A percentile compares a stretch with the other conserved stretches of the same genome.
These are phyloP conservation scores for Halichondria panicea DNA, from an alignment of 37 sponge, comb jelly and placozoan genomes.

Conservation along the genomic window DNA sequence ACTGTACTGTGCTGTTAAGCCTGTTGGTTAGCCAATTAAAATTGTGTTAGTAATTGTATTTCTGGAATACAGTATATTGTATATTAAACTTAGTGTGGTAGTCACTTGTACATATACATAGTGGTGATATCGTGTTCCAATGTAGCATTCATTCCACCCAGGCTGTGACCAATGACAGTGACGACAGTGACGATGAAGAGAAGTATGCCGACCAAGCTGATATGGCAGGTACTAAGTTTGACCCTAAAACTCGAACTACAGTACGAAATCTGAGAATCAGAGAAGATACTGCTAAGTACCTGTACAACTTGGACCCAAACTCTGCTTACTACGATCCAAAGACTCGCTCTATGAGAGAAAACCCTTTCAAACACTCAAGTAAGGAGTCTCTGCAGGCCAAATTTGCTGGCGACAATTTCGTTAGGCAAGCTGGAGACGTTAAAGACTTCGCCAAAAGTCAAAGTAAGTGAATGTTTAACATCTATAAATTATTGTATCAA, in stretches of 20 bases:
- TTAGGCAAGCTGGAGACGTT: conserved; percentile 77
- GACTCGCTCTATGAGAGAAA: conserved; percentile 96
- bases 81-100: no score
- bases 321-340: conserved; percentile 98
- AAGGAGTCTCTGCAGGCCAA: conserved; percentile 71
- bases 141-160: no score
- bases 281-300: conserved; percentile 98
- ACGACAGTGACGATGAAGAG: conserved; percentile 86
- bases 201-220: conserved; percentile 93
- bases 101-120: no score
- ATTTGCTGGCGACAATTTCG: conserved; percentile 97
- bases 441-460: conserved; percentile 86
- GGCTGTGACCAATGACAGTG: conserved; percentile 40
- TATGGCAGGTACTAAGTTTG: conserved; percentile 97
- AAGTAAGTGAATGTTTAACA: conserved; percentile 60
- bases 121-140: no score
- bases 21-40: no score
- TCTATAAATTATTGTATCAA: no score
- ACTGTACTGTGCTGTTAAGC: no score
- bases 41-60: no score
- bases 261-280: conserved; percentile 95
- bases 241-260: conserved; percentile 91
- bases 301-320: conserved; percentile 87
- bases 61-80: no score
- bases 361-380: conserved; percentile 81